Evolutionary conservation across 1,140 invertebrate species (phyloP).

Genomic region (Neuroterus valhalla): DNA sequence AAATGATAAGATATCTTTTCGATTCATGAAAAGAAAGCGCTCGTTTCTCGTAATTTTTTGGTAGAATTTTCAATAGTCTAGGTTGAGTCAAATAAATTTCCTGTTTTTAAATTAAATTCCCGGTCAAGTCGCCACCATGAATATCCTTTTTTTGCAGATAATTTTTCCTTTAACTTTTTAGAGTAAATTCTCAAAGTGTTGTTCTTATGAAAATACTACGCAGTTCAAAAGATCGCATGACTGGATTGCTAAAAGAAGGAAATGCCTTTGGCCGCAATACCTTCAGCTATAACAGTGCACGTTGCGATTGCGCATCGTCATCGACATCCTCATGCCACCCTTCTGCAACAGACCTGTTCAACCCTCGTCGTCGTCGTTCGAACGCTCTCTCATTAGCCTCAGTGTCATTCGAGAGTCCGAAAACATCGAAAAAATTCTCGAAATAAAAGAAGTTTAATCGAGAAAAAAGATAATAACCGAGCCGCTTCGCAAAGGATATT

Average conservation of each 20-base stretch:
- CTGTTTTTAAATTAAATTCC: too few relatives aligned
- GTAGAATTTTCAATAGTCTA: too few relatives aligned
- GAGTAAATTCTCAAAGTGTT: not conserved
- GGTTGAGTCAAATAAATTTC: too few relatives aligned
- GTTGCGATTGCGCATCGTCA: constrained; percentile 64
- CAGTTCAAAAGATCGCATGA: not conserved
- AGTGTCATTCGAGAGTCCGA: constrained; percentile 29
- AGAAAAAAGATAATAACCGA: constrained; percentile 25
- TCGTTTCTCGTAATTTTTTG: too few relatives aligned
- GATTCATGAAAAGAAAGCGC: too few relatives aligned
- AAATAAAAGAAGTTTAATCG: not conserved
- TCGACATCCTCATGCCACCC: constrained; percentile 53
- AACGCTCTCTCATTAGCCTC: constrained; percentile 19
- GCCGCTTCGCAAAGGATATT: constrained; percentile 58
- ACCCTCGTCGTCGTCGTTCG: constrained; percentile 39
- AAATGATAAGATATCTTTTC: too few relatives aligned
- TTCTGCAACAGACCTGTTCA: constrained; percentile 36
- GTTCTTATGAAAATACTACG: not conserved
- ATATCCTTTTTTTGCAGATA: not conserved
- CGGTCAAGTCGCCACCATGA: too few relatives aligned
- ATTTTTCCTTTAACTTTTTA: not conserved
- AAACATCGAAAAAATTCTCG: not conserved
- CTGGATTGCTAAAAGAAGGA: not conserved
- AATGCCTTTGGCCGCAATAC: constrained; percentile 11
- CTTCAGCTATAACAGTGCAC: constrained; percentile 31